Base-by-base conservation (phyloP, 2,797 vertebrate species). In the Vipera ursinii region DNA sequence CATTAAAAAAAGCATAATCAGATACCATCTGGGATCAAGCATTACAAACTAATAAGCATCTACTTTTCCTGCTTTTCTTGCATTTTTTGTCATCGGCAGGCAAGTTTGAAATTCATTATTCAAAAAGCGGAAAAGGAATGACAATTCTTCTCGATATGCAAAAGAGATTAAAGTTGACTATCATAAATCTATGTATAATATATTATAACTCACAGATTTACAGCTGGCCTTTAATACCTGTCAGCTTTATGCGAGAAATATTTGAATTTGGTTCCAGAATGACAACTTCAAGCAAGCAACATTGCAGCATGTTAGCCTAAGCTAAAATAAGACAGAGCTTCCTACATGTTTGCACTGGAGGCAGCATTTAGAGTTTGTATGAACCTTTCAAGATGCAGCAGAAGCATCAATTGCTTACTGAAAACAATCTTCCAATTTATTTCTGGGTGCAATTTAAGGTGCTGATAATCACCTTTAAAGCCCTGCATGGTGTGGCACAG, bases 1-100 rank as follows among this genome's bases (percentile, higher is more conserved):
- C 88, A 57, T 88, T 90, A 91, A 94, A 87, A 38, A 94, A 91
- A 95, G 93, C 82, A 88, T 90, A 93, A 92, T 95, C 91, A 89
- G 90, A 92, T 93, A 91, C 91, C 86, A 95, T 94, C 95, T 92
- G 69, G 92, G 94, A 95, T 94, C 94, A 94, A 90, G 48, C 55
- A 86, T 94, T 92, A 90, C 90, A 95, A 48, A 92, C 60, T 92
- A 94, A 61, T 14, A 2, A 89, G 90, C 89, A 93, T 93, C 88
- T 91, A 87, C 85, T 88, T 90, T 24, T 55, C 53, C 78, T 93
- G 63, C 55, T 92, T 92, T 94, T 93, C 59, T 65, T 82, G 60
- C 87, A 92, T 93, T 89, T 73, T 85, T 89, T 94, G 65, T 91
- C 92, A 90, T 92, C 93, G 92, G 48, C 56, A 94, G 82, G 91